Conservation (phyloP, 2,113 vertebrate genomes). For the Euleptes europaea region DNA sequence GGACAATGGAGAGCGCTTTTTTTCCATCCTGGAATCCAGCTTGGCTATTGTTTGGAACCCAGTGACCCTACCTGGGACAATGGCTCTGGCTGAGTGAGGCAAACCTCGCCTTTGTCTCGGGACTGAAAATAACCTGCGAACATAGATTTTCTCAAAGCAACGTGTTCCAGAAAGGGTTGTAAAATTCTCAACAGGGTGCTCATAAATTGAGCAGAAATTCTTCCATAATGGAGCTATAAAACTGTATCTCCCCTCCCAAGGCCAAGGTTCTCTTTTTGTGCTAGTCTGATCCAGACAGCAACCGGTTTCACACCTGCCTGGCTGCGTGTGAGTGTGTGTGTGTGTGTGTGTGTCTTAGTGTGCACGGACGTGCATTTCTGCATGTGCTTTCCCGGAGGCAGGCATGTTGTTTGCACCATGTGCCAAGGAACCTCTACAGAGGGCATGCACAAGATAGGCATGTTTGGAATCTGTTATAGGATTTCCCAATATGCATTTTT, state of each 20-base stretch:
- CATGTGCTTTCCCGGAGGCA: too few relatives aligned
- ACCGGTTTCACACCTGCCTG: not conserved
- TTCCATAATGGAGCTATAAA: not conserved
- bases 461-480: too few relatives aligned
- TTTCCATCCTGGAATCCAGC: conserved; percentile 36
- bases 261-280: not conserved
- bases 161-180: not conserved
- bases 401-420: not conserved
- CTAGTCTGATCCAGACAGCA: not conserved
- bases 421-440: not conserved
- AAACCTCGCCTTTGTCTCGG: not conserved
- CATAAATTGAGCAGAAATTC: not conserved
- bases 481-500: not conserved
- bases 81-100: not conserved
- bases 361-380: too few relatives aligned
- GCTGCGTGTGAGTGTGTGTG: accelerated
- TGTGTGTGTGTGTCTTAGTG: too few relatives aligned
- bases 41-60: conserved; percentile 50
- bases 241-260: not conserved
- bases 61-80: conserved; percentile 41
- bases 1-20: conserved; percentile 60
- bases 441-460: not conserved
- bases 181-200: not conserved
- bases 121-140: not conserved
- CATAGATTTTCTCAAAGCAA: not conserved